phyloP scores from a whole-genome alignment of 2,797 vertebrate genomes.

The Uromys caudimaculatus region DNA sequence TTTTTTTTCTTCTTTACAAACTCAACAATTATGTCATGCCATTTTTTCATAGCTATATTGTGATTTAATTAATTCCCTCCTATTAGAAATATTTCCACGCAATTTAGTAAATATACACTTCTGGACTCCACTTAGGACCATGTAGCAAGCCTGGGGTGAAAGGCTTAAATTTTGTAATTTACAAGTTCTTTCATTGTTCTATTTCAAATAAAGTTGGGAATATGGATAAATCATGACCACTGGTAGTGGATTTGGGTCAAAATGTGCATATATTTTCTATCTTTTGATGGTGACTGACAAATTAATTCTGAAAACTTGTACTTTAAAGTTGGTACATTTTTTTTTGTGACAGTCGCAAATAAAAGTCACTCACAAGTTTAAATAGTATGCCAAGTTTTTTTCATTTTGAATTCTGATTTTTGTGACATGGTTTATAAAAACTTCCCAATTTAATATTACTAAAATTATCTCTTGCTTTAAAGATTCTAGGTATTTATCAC shows the following conservation, averaged over 20 bases:
- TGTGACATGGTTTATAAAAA: constrained; percentile 14
- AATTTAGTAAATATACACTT: neutral
- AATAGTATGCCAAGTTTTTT: neutral
- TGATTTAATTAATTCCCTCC: neutral
- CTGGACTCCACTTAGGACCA: neutral
- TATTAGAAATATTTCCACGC: neutral
- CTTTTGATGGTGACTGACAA: neutral
- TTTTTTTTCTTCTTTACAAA: neutral
- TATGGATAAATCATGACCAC: neutral
- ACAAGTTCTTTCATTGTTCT: neutral
- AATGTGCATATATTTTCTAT: neutral
- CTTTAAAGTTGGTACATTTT: neutral
- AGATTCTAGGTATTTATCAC: neutral
- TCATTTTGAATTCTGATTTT: constrained; percentile 41
- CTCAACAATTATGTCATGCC: neutral
- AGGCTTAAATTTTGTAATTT: neutral
- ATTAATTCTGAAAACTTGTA: constrained; percentile 11
- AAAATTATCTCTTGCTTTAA: neutral
- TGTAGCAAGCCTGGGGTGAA: neutral
- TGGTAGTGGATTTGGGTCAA: neutral
- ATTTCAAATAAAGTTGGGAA: neutral
- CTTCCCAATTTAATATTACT: constrained; percentile 42
- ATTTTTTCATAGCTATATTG: neutral
- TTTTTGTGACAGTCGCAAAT: neutral
- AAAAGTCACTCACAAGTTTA: neutral